Evolutionary conservation across 2,797 vertebrate genomes (phyloP).

Genomic region (Malacoctenus gilli): DNA sequence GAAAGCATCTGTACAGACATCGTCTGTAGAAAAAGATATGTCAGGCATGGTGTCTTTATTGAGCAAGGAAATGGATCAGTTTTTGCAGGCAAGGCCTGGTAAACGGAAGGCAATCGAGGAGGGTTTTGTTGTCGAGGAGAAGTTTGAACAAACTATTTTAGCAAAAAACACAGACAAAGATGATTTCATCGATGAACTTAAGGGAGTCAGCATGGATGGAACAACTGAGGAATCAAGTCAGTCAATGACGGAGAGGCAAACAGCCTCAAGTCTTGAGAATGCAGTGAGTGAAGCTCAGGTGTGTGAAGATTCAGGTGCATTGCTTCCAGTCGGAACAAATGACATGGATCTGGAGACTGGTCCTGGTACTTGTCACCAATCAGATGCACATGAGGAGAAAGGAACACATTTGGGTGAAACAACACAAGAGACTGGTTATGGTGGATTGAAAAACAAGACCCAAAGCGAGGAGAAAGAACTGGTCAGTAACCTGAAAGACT

Average conservation of each 20-base stretch:
- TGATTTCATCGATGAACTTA: conserved; percentile 13
- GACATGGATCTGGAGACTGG: not conserved
- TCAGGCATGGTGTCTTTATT: conserved; percentile 58
- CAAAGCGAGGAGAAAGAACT: not conserved
- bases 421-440: conserved; percentile 6
- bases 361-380: not conserved
- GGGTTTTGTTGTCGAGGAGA: conserved; percentile 51
- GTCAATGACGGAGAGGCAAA: not conserved
- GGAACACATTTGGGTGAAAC: not conserved
- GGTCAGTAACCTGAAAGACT: too few species aligned
- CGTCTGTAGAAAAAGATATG: conserved; percentile 48
- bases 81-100: conserved; percentile 25
- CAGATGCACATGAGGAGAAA: not conserved
- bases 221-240: conserved; percentile 3
- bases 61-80: conserved; percentile 53
- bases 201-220: not conserved
- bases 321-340: not conserved
- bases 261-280: not conserved
- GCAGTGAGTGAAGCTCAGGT: not conserved
- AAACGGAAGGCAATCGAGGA: conserved; percentile 14
- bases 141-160: conserved; percentile 53
- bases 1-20: conserved; percentile 15
- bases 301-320: not conserved
- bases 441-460: not conserved
- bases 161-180: conserved; percentile 40